phyloP scores from a whole-genome alignment of 2,888 invertebrate species.

The Quadroppia sp. region DNA sequence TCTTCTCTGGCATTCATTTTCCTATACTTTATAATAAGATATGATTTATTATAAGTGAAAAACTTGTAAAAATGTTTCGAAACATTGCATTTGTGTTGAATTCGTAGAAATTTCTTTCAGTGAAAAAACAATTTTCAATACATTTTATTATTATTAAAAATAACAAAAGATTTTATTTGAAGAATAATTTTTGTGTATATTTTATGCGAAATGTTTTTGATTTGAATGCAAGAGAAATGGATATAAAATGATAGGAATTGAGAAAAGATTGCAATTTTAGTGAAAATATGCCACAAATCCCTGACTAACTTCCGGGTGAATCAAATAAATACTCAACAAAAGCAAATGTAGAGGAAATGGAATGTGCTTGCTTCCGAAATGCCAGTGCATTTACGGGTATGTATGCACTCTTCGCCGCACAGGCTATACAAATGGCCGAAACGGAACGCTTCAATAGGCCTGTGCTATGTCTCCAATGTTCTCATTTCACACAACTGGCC shows the following conservation, averaged over 20 bases:
- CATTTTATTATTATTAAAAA: no score
- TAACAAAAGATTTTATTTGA: background rate
- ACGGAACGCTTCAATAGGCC: conserved; percentile 52
- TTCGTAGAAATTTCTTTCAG: no score
- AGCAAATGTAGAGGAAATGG: conserved; percentile 23
- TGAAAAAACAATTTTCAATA: no score
- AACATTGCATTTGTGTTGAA: background rate
- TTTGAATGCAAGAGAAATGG: background rate
- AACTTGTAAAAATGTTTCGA: background rate
- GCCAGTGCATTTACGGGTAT: background rate
- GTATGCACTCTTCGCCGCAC: background rate
- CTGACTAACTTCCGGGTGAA: conserved; percentile 18
- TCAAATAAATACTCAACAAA: conserved; percentile 32
- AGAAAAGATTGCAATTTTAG: conserved; percentile 1
- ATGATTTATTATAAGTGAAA: background rate
- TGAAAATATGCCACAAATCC: conserved; percentile 36
- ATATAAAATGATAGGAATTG: conserved; percentile 1
- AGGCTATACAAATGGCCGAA: background rate
- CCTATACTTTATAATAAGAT: background rate
- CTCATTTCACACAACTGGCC: background rate
- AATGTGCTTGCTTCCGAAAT: conserved; percentile 18
- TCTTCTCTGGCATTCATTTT: background rate
- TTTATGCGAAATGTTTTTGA: no score
- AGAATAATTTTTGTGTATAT: background rate
- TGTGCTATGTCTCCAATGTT: background rate